Evolutionary conservation across 2,113 vertebrate species (phyloP), one percentile per base, ranked within the genome.

Genomic region (Corapipo altera): DNA sequence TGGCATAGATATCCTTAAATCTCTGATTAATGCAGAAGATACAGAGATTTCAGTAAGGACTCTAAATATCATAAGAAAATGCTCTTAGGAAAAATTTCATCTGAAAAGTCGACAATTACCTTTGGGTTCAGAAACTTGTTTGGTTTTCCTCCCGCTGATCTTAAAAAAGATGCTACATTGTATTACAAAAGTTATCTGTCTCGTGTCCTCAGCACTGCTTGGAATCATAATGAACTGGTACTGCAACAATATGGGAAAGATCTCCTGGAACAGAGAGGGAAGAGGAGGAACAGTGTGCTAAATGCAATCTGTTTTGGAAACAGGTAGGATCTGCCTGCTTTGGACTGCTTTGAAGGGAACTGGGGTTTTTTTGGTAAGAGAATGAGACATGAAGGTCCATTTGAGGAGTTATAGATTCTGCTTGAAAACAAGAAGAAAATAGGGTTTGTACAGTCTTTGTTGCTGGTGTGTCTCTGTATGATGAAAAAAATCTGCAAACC

Each of bases 251-350:
- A 49, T 52, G 41, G 65, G 51, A 93, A 89, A 52, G 41, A 74
- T 62, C 41, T 80, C 55, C 48, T 80, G 49, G 27, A 91, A 48
- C 12, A 48, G 22, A 59, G 11, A 15, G 32, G 28, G 66, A 71
- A 58, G 1, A 3, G 26, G 52, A 76, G 22, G 2, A 4, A 55
- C 1, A 2, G 9, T 15, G 51, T 0, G 0, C 10, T 64, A 32
- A 89, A 84, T 14, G 35, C 27, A 80, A 35, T 39, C 14, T 87
- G 8, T 15, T 91, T 51, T 73, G 44, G 30, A 86, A 91, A 44
- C 17, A 76, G 16, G 8, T 3, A 65, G 33, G 19, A 75, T 43
- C 55, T 90, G 20, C 17, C 17, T 80, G 27, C 26, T 92, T 48
- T 64, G 51, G 24, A n/a, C 37, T 79, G 28, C 10, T 71, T 74